Percentiles rank a stretch among this genome's conserved stretches.
These are phyloP conservation scores for Paraescarpia echinospica DNA, from an alignment of 1,140 invertebrate species.

Conservation along the genomic window DNA sequence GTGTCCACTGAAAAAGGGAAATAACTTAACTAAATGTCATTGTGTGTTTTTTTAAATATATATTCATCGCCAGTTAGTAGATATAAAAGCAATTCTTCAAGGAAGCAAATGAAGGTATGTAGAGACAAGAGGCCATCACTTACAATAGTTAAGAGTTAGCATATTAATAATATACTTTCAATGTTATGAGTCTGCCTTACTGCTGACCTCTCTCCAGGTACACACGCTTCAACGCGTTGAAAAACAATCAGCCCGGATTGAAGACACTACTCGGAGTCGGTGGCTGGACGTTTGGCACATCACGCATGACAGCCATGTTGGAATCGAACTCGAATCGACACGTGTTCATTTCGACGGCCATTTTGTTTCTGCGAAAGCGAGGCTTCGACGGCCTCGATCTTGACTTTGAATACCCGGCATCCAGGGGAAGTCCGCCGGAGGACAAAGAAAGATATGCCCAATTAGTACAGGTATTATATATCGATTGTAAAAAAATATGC, in stretches of 20 bases:
- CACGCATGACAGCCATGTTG: conserved; percentile 58
- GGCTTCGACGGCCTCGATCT: conserved; percentile 92
- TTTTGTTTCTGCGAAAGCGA: conserved; percentile 87
- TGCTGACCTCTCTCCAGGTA: not conserved
- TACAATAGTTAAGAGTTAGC: too few relatives aligned
- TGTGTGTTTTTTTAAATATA: too few relatives aligned
- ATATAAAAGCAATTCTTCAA: too few relatives aligned
- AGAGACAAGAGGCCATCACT: too few relatives aligned
- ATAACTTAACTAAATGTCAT: too few relatives aligned
- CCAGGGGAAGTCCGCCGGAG: conserved; percentile 25
- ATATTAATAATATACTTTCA: too few relatives aligned
- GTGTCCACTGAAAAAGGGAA: too few relatives aligned
- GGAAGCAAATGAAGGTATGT: too few relatives aligned
- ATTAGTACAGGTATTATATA: conserved; percentile 66
- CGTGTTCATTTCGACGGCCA: conserved; percentile 54
- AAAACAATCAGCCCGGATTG: conserved; percentile 3
- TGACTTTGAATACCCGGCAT: conserved; percentile 89
- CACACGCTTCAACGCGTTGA: conserved; percentile 10
- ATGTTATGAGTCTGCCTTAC: not conserved
- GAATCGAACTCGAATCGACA: conserved; percentile 27
- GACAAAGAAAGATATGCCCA: conserved; percentile 78
- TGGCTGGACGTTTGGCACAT: conserved; percentile 79
- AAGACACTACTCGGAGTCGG: conserved; percentile 69
- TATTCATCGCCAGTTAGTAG: too few relatives aligned
- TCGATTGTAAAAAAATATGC: too few relatives aligned